Evolutionary conservation across 2,888 invertebrate species (phyloP), one percentile per base, ranked within the genome.

Genomic region (Drosophila glabriapex): DNA sequence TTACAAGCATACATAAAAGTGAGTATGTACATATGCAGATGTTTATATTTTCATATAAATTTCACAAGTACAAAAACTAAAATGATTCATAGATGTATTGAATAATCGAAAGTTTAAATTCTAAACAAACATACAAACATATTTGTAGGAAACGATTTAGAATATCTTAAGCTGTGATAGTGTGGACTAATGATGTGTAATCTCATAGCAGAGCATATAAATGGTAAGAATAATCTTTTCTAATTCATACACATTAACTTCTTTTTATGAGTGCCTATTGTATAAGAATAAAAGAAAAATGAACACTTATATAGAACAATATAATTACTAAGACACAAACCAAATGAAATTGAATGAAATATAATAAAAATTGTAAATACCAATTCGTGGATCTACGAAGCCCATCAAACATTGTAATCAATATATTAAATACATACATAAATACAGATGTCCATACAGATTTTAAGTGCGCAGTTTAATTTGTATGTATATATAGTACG

Each of bases 391-490:
- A 22, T 43, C 43, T 50, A n/a, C n/a, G 31, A 54, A 63, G 43
- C 19, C 16, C 22, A 63, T 67, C 56, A 53, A 60, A 54, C 22
- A 46, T 31, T 46, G 63, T 64, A 76, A 80, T 78, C 63, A 61
- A 80, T 76, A 74, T 59, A 53, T 63, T 54, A 35, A 49, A 64
- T 64, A 37, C 4, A 49, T 19, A 63, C 10, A 46, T 28, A 63
- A 7, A 50, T 28, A 54, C 52, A 43, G 37, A 58, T 60, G 46
- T 63, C 52, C 68, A 60, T 58, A 70, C 64, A 62, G 74, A 75
- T 82, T 78, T 66, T 66, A 82, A 78, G 59, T 82, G 82, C 79
- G 78, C 78, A 78, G 68, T 78, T 78, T 60, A 62, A 60, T 60
- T 80, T 61, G 16, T 52, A 50, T 49, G 43, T 53, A 35, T 58